A percentile compares a stretch with the other conserved stretches of the same genome.
phyloP scores from a whole-genome alignment of 2,888 invertebrate species.

The Campaea margaritaria region DNA sequence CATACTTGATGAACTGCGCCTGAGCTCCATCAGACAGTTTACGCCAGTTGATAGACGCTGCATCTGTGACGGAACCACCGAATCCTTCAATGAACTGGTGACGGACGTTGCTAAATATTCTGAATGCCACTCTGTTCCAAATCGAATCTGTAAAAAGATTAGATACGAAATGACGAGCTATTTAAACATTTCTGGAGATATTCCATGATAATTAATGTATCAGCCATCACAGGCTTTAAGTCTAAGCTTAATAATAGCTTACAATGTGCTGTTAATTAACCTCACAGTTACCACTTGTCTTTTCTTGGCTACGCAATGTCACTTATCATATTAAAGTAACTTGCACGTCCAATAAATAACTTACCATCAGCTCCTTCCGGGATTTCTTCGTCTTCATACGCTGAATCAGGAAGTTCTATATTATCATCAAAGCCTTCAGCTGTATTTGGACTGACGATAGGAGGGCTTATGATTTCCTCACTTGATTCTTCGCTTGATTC shows the following conservation, averaged over 20 bases:
- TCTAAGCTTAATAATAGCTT: too few species aligned
- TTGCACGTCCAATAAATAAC: too few species aligned
- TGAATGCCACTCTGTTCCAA: slow-evolving; percentile 50
- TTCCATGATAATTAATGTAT: too few species aligned
- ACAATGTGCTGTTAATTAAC: too few species aligned
- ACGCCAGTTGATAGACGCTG: slow-evolving; percentile 89
- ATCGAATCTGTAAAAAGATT: slow-evolving; percentile 47
- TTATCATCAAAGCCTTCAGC: slow-evolving; percentile 35
- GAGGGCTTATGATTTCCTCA: slow-evolving; percentile 2
- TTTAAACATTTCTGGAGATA: too few species aligned
- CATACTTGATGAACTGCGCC: slow-evolving; percentile 68
- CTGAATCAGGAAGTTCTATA: slow-evolving; percentile 37
- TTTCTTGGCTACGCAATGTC: too few species aligned
- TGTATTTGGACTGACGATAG: too few species aligned
- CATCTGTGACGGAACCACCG: slow-evolving; percentile 94
- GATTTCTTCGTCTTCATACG: slow-evolving; percentile 39
- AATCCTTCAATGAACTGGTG: slow-evolving; percentile 92
- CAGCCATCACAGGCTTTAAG: too few species aligned
- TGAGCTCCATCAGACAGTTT: slow-evolving; percentile 81
- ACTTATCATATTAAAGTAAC: too few species aligned
- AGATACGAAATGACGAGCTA: too few species aligned
- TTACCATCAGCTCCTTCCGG: slow-evolving; percentile 16
- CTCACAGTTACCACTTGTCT: too few species aligned
- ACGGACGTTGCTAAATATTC: slow-evolving; percentile 55
- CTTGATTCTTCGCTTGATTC: slow-evolving; percentile 24